Conservation (phyloP, 2,797 vertebrate species). For the Poecilia gillii region DNA sequence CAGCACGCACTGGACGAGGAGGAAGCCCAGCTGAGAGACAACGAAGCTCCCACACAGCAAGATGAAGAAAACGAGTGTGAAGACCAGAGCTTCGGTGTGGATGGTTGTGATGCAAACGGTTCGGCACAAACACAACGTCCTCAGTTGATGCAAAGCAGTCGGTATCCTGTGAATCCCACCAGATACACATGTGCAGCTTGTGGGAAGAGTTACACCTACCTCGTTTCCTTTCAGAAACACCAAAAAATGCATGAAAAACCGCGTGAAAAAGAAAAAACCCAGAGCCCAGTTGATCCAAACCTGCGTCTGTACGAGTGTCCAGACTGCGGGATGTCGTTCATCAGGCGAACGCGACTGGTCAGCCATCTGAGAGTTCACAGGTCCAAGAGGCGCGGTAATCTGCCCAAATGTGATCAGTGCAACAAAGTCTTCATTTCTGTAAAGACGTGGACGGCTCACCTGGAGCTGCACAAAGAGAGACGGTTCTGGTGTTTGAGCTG, state of each 20-base stretch:
- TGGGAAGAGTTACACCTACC: conserved; percentile 72
- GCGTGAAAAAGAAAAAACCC: rapidly evolving
- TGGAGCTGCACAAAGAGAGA: conserved; percentile 56
- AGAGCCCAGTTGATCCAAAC: neutral
- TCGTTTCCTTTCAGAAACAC: conserved; percentile 72
- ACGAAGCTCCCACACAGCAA: neutral
- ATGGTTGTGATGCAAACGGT: conserved; percentile 2
- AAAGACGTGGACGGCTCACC: conserved; percentile 51
- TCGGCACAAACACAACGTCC: conserved; percentile 16
- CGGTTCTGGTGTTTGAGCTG: conserved; percentile 73
- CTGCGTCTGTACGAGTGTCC: conserved; percentile 53
- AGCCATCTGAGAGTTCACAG: conserved; percentile 63
- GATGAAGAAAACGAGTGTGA: neutral
- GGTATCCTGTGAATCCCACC: neutral
- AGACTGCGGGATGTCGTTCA: conserved; percentile 65
- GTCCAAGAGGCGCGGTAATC: rapidly evolving
- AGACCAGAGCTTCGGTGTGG: neutral
- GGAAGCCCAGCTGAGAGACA: conserved; percentile 13
- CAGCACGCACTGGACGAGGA: conserved; percentile 58
- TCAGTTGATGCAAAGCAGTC: neutral
- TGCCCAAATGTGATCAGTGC: conserved; percentile 63
- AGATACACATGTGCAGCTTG: conserved; percentile 66
- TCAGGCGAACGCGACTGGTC: conserved; percentile 35
- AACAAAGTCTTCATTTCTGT: conserved; percentile 55
- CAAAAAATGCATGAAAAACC: conserved; percentile 36